Conservation (phyloP, 1,140 invertebrate genomes). For the Harpegnathos saltator region DNA sequence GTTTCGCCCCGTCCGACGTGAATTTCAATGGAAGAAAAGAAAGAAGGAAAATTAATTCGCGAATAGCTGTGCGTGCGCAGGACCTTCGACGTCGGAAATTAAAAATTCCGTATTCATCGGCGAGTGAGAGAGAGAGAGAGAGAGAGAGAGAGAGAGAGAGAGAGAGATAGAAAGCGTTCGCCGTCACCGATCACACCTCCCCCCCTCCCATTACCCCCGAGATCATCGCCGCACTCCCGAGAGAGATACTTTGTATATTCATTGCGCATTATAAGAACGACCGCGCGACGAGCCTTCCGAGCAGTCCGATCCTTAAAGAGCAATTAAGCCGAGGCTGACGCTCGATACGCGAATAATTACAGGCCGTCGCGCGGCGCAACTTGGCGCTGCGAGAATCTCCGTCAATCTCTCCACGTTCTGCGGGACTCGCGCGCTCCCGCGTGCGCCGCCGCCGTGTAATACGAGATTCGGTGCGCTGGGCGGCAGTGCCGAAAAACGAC, state of each 20-base stretch:
- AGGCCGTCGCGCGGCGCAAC: conserved; percentile 26
- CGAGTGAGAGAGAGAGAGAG: too few species aligned
- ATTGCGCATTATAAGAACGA: conserved; percentile 54
- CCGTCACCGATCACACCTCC: not conserved
- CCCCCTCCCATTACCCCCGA: too few species aligned
- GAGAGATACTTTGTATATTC: conserved; percentile 53
- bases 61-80: not conserved
- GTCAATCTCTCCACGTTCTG: conserved; percentile 14
- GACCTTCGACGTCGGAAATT: conserved; percentile 14
- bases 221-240: too few species aligned
- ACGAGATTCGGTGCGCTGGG: too few species aligned
- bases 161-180: conserved; percentile 4
- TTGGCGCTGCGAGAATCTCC: conserved; percentile 48
- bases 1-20: not conserved
- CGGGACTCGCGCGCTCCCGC: not conserved
- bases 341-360: conserved; percentile 50
- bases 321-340: conserved; percentile 39
- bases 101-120: conserved; percentile 39
- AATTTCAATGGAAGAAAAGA: conserved; percentile 23
- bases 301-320: conserved; percentile 34
- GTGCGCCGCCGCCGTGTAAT: conserved; percentile 27
- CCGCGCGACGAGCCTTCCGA: not conserved
- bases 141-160: too few species aligned
- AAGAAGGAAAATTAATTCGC: conserved; percentile 20
- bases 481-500: conserved; percentile 44